These are phyloP conservation scores for Acrossocheilus wenchowensis DNA, from an alignment of 2,797 vertebrate genomes.

Conservation along the genomic window DNA sequence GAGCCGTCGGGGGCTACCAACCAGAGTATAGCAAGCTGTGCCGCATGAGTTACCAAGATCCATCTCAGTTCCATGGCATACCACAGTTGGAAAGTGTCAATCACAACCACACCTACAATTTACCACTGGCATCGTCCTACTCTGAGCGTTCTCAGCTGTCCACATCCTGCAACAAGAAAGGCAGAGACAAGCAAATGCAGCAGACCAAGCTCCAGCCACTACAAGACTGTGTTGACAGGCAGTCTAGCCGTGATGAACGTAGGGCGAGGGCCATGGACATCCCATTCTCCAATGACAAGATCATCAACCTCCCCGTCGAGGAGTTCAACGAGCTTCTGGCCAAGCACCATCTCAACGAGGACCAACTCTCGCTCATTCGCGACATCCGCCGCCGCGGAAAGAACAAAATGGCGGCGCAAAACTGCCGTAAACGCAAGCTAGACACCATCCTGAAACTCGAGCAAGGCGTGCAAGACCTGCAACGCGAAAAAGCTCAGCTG, in stretches of 20 bases:
- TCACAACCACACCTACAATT: constrained; percentile 98
- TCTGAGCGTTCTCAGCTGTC: constrained; percentile 81
- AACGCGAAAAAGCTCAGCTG: constrained; percentile 90
- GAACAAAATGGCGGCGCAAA: constrained; percentile 99
- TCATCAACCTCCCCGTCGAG: constrained; percentile 97
- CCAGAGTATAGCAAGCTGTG: constrained; percentile 96
- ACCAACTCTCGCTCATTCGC: constrained; percentile 93
- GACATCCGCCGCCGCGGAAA: constrained; percentile 96
- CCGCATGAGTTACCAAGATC: constrained; percentile 98
- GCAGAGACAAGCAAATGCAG: constrained; percentile 82
- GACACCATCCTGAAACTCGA: constrained; percentile 98
- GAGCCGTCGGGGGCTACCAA: constrained; percentile 92
- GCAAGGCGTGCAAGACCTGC: constrained; percentile 93
- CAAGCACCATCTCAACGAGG: constrained; percentile 95
- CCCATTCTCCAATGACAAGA: constrained; percentile 97
- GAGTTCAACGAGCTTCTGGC: constrained; percentile 98
- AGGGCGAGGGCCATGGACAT: constrained; percentile 97
- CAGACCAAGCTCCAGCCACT: constrained; percentile 74
- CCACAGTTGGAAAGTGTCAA: constrained; percentile 92
- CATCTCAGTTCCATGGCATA: constrained; percentile 87
- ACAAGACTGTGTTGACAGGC: constrained; percentile 88
- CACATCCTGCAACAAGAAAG: constrained; percentile 77
- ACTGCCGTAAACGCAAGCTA: constrained; percentile 97
- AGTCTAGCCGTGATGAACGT: constrained; percentile 93
- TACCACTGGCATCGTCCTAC: constrained; percentile 83